Conservation (phyloP, 2,888 invertebrate genomes). For the Thelaira solivaga region DNA sequence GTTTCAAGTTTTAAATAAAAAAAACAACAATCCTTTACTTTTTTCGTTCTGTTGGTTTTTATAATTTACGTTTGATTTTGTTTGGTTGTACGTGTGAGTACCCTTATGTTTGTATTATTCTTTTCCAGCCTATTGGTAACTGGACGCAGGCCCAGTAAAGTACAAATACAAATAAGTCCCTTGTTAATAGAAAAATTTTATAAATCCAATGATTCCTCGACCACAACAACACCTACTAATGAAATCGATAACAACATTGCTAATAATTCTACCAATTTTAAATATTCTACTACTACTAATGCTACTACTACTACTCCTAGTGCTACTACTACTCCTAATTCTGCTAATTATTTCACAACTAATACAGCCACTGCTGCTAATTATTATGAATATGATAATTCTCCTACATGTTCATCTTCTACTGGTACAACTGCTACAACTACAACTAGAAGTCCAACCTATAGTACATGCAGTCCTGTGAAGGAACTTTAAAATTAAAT, state of each 20-base stretch:
- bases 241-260: conserved; percentile 54
- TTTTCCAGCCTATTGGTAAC: conserved; percentile 75
- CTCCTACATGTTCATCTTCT: conserved; percentile 57
- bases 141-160: conserved; percentile 77
- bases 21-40: conserved; percentile 5
- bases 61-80: conserved; percentile 8
- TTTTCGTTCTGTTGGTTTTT: not conserved
- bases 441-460: conserved; percentile 57
- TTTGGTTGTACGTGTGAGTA: conserved; percentile 53
- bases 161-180: conserved; percentile 72
- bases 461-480: conserved; percentile 53
- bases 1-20: conserved; percentile 9
- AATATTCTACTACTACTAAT: conserved; percentile 37
- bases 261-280: conserved; percentile 55
- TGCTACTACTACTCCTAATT: conserved; percentile 25
- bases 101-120: conserved; percentile 39
- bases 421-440: conserved; percentile 68
- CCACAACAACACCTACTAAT: conserved; percentile 59
- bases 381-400: conserved; percentile 52
- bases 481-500: conserved; percentile 54
- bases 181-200: conserved; percentile 57
- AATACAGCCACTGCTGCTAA: conserved; percentile 45
- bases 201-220: conserved; percentile 63
- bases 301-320: conserved; percentile 33
- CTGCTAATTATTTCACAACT: conserved; percentile 24